Base-by-base conservation (phyloP, 2,797 vertebrate species). In the Crocodylus rhombifer region DNA sequence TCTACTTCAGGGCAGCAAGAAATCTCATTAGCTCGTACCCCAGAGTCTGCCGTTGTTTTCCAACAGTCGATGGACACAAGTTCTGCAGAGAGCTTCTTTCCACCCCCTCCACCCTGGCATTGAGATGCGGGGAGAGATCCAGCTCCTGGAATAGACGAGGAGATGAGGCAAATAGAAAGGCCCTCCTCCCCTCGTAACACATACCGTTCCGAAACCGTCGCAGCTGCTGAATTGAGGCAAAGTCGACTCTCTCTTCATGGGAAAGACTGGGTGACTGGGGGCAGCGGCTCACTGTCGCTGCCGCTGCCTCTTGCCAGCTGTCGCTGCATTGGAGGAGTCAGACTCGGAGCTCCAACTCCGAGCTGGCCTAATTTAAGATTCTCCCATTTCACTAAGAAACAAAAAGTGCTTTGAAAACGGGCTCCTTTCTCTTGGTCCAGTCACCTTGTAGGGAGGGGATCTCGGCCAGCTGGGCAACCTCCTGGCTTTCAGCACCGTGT, bases 61-160 rank as follows among this genome's bases (percentile, higher is more conserved):
- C 80, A 83, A 84, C 81, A 74, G 65, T 23, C 94, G 92, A 92
- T 86, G 82, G 86, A 85, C 87, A 15, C 65, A 62, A 6, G 3
- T 71, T 80, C 81, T 77, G 77, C 56, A 75, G 85, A 51, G 75
- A 60, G 73, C 71, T 17, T 88, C 87, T 60, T 73, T 88, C 75
- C 42, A 51, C 17, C 16, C 51, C 58, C 82, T 55, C 65, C 57
- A 30, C 11, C 2, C 25, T 30, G 83, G 88, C 83, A 1, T 67
- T 57, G 60, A 36, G 83, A 28, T 60, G 81, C 17, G 23, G 5
- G 13, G 18, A 79, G 89, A 86, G 87, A 57, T 75, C 57, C 65
- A 6, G 64, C 69, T 8, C 77, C 15, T 92, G 84, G 84, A 61
- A 6, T 57, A 25, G 60, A 67, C 21, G 18, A 75, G 33, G 2